A percentile compares a stretch with the other conserved stretches of the same genome.
Conservation (phyloP, 2,113 vertebrate genomes). For the Callorhinus ursinus region DNA sequence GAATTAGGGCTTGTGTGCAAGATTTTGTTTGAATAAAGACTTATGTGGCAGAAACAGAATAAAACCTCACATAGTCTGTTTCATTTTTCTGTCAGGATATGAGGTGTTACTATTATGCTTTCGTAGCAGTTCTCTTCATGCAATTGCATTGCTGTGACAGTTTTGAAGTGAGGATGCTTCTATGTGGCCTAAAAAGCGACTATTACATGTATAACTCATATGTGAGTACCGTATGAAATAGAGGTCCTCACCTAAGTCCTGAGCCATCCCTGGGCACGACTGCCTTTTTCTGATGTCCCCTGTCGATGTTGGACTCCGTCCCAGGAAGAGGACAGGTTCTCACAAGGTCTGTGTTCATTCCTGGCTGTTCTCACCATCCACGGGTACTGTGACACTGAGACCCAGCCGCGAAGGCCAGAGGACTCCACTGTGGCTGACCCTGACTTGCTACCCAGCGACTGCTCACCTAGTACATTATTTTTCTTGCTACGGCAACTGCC, state of each 20-base stretch:
- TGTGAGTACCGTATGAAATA: background rate
- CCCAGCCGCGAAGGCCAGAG: background rate
- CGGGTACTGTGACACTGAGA: background rate
- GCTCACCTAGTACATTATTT: background rate
- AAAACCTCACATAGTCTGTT: background rate
- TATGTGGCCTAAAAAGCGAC: background rate
- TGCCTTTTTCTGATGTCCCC: background rate
- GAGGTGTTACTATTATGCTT: background rate
- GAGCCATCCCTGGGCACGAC: background rate
- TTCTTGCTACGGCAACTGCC: background rate
- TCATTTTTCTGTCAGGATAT: background rate
- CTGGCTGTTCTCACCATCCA: background rate
- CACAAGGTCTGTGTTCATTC: background rate
- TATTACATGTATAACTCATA: background rate
- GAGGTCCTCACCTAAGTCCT: background rate
- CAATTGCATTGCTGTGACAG: background rate
- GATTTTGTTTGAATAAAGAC: constrained; percentile 5
- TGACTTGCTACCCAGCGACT: background rate
- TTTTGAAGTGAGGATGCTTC: background rate
- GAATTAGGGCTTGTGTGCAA: background rate
- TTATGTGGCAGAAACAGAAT: background rate
- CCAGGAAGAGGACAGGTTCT: no score
- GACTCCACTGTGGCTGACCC: background rate
- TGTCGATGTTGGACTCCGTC: background rate
- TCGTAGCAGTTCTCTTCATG: background rate